These are phyloP conservation scores for Limosa lapponica DNA, from an alignment of 2,797 vertebrate genomes.

Conservation along the genomic window DNA sequence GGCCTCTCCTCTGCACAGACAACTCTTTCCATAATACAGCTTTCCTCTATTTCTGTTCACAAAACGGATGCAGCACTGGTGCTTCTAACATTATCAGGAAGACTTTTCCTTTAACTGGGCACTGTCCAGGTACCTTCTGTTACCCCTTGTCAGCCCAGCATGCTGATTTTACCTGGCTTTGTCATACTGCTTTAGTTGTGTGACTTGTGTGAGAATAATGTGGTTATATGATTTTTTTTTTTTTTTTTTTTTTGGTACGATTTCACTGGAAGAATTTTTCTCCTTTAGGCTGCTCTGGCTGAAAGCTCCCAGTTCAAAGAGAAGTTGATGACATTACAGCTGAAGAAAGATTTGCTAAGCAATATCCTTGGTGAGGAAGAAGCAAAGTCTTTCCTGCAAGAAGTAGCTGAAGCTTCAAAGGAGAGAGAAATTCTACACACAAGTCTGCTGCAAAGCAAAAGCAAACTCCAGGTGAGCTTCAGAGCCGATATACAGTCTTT, in stretches of 20 bases:
- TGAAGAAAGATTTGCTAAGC: constrained; percentile 82
- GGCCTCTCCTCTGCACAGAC: constrained; percentile 54
- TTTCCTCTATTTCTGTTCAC: constrained; percentile 55
- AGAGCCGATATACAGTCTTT: not conserved
- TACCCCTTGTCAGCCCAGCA: constrained; percentile 2
- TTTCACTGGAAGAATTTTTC: constrained; percentile 26
- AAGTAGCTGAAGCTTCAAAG: constrained; percentile 76
- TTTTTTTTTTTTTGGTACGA: not conserved
- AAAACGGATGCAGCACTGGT: constrained; percentile 43
- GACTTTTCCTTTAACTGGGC: constrained; percentile 49
- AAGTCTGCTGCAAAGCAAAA: constrained; percentile 86
- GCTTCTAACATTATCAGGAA: constrained; percentile 41
- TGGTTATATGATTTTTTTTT: not conserved
- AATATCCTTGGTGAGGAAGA: constrained; percentile 83
- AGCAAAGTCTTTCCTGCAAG: constrained; percentile 77
- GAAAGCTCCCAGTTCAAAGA: constrained; percentile 86
- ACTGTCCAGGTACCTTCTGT: constrained; percentile 43
- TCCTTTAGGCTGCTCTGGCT: constrained; percentile 78
- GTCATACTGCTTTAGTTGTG: not conserved
- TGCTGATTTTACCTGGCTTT: constrained; percentile 23
- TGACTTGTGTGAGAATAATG: constrained; percentile 19
- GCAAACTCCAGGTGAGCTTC: constrained; percentile 82
- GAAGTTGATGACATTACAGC: constrained; percentile 79
- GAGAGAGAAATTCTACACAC: constrained; percentile 85
- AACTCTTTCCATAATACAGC: constrained; percentile 42